Conservation (phyloP, 2,113 vertebrate genomes). For the Micromys minutus region DNA sequence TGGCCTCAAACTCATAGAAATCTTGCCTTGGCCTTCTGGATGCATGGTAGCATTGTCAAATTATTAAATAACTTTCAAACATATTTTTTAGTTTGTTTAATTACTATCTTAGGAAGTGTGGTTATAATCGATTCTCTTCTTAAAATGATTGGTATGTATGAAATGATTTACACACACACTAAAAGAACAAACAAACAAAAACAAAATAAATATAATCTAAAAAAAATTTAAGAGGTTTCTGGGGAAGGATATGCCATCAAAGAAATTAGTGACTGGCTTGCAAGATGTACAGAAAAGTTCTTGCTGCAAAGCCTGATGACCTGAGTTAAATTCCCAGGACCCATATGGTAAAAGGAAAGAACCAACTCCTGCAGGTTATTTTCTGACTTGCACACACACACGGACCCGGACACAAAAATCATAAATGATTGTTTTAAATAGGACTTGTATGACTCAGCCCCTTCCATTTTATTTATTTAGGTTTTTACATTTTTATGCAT, state of each 20-base stretch:
- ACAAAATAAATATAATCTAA: too few relatives aligned
- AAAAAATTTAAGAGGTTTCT: too few relatives aligned
- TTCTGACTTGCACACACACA: neutral
- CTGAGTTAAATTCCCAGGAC: neutral
- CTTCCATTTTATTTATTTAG: neutral
- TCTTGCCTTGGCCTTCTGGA: neutral
- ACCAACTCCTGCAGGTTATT: neutral
- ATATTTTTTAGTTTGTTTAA: neutral
- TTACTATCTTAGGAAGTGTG: neutral
- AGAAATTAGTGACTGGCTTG: too few relatives aligned
- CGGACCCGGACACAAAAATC: neutral
- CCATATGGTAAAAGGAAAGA: neutral
- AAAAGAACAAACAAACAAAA: too few relatives aligned
- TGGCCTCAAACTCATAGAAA: neutral
- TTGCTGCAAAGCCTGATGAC: too few relatives aligned
- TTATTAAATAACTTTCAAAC: neutral
- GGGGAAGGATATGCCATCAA: too few relatives aligned
- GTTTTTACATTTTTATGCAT: neutral
- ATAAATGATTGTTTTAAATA: neutral
- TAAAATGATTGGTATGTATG: neutral
- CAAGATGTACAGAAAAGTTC: too few relatives aligned
- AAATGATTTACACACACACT: neutral
- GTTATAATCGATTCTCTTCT: neutral
- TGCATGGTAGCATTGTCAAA: neutral
- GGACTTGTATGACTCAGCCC: neutral